phyloP scores from a whole-genome alignment of 1,140 invertebrate species.

The Calliphora vicina region DNA sequence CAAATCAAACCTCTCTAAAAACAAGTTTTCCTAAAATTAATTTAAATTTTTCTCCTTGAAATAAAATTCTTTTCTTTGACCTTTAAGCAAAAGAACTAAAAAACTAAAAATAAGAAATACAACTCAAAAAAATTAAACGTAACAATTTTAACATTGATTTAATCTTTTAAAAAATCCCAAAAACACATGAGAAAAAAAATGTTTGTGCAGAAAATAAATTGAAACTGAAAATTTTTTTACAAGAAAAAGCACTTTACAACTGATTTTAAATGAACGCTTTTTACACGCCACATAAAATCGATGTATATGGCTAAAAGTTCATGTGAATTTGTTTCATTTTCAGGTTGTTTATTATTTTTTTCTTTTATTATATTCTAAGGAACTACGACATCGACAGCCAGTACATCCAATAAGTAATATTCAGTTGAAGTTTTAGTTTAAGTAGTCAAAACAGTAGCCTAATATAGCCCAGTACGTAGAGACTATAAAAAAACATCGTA shows the following conservation, averaged over 20 bases:
- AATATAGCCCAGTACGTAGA: no score
- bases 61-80: neutral
- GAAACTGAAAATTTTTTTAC: neutral
- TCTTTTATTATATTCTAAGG: no score
- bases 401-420: no score
- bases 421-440: no score
- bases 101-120: neutral
- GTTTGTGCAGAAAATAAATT: neutral
- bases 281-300: neutral
- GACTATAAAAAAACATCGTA: no score
- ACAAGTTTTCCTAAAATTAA: no score
- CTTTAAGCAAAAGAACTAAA: neutral
- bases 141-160: slow-evolving; percentile 6
- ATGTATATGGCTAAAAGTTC: neutral
- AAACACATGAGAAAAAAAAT: neutral
- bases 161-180: neutral
- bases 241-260: slow-evolving; percentile 13
- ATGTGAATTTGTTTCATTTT: slow-evolving; percentile 1
- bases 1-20: no score
- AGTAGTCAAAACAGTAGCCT: no score
- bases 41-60: no score
- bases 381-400: no score
- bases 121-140: neutral
- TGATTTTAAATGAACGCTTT: slow-evolving; percentile 5
- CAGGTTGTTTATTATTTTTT: neutral